Evolutionary conservation across 2,888 invertebrate genomes (phyloP).

Genomic region (Synergus laeviventris): DNA sequence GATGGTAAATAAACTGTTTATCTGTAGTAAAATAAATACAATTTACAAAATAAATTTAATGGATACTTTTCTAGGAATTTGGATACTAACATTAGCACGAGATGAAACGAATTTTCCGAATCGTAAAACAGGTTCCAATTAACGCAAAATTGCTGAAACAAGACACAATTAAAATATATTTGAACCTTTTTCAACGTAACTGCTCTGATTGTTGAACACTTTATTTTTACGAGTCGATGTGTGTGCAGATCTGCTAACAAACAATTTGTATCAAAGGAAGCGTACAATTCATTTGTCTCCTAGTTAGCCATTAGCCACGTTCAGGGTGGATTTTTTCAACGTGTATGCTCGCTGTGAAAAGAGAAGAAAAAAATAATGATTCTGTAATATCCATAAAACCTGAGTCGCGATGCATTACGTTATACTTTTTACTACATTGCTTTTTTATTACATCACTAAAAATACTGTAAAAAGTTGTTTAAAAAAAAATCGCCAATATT

Average conservation of each 20-base stretch:
- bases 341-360: not conserved
- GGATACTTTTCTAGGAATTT: not conserved
- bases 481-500: too few species aligned
- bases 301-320: slow-evolving; percentile 23
- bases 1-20: slow-evolving; percentile 78
- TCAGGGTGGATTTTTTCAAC: not conserved
- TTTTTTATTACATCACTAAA: not conserved
- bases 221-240: slow-evolving; percentile 14
- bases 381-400: not conserved
- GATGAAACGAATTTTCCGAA: slow-evolving; percentile 20
- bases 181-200: slow-evolving; percentile 14
- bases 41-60: not conserved
- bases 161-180: slow-evolving; percentile 31
- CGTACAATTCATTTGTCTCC: not conserved
- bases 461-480: too few species aligned
- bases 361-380: not conserved
- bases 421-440: slow-evolving; percentile 1
- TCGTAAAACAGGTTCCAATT: slow-evolving; percentile 35
- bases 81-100: not conserved
- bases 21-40: too few species aligned
- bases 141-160: slow-evolving; percentile 23
- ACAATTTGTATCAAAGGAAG: slow-evolving; percentile 16
- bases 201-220: slow-evolving; percentile 25
- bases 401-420: not conserved
- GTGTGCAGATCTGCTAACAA: slow-evolving; percentile 27